phyloP scores from a whole-genome alignment of 2,888 invertebrate genomes.

The Cordilura impudica region DNA sequence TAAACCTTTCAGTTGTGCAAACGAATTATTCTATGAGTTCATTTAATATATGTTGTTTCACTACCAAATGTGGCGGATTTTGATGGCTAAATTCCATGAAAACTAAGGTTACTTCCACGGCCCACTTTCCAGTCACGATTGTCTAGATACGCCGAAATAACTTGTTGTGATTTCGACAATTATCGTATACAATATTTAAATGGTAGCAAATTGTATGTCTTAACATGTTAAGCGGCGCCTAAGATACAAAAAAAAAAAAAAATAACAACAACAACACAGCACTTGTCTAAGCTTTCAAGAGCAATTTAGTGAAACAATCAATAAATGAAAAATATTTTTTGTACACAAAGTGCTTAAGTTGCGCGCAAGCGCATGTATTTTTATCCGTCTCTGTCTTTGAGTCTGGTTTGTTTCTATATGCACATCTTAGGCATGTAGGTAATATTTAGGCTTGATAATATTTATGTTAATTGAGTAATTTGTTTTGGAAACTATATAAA shows the following conservation, averaged over 20 bases:
- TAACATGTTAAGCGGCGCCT: slow-evolving; percentile 61
- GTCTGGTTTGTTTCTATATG: too few relatives aligned
- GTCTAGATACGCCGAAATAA: too few relatives aligned
- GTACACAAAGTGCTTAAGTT: slow-evolving; percentile 4
- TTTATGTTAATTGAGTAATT: slow-evolving; percentile 62
- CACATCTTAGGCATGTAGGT: slow-evolving; percentile 19
- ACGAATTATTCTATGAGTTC: too few relatives aligned
- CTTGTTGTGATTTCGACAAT: slow-evolving; percentile 16
- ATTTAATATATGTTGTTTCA: too few relatives aligned
- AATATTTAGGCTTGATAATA: slow-evolving; percentile 52
- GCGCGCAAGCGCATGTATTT: slow-evolving; percentile 2
- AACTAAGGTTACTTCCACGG: too few relatives aligned
- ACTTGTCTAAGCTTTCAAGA: not conserved
- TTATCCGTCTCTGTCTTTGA: too few relatives aligned
- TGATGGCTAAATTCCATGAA: too few relatives aligned
- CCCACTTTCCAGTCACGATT: too few relatives aligned
- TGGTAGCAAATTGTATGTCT: slow-evolving; percentile 53
- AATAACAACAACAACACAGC: not conserved
- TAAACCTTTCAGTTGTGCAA: too few relatives aligned
- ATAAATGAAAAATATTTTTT: slow-evolving; percentile 23
- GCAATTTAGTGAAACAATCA: slow-evolving; percentile 24
- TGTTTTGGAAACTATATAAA: slow-evolving; percentile 37
- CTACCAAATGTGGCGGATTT: too few relatives aligned
- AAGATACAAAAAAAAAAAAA: slow-evolving; percentile 24
- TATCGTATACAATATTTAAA: slow-evolving; percentile 54